These are phyloP conservation scores for Tyrannus savana DNA, from an alignment of 2,113 vertebrate genomes.

Conservation along the genomic window DNA sequence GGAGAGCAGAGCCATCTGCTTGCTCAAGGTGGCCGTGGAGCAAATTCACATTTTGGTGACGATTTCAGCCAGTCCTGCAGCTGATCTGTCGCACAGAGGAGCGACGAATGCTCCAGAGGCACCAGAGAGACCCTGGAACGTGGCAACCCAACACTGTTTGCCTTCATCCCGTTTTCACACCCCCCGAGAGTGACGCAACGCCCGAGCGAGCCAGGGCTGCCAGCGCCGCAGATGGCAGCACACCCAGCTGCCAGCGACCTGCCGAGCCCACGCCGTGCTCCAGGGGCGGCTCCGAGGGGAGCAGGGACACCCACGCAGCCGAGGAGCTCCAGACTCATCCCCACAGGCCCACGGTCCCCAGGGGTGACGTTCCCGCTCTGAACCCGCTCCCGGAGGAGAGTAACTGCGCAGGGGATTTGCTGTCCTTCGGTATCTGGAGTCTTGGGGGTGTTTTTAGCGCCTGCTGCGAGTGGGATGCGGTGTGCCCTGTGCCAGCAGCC, in stretches of 20 bases:
- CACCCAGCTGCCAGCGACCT: neutral
- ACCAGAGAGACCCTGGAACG: neutral
- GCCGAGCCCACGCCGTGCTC: neutral
- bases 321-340: neutral
- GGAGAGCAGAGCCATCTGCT: neutral
- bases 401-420: neutral
- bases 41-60: neutral
- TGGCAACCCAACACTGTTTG: neutral
- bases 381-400: neutral
- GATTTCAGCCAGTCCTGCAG: neutral
- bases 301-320: neutral
- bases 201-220: accelerated
- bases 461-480: accelerated
- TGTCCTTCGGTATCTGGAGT: neutral
- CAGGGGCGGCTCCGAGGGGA: neutral
- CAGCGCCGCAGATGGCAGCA: neutral
- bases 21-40: neutral
- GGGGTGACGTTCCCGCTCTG: accelerated
- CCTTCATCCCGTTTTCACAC: too few species aligned
- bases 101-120: neutral
- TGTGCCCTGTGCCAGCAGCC: neutral
- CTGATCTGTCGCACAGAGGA: neutral
- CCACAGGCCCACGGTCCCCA: neutral
- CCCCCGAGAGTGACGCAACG: neutral
- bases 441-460: neutral